Evolutionary conservation across 2,888 invertebrate species (phyloP).

Genomic region (Lordiphosa andalusiaca): DNA sequence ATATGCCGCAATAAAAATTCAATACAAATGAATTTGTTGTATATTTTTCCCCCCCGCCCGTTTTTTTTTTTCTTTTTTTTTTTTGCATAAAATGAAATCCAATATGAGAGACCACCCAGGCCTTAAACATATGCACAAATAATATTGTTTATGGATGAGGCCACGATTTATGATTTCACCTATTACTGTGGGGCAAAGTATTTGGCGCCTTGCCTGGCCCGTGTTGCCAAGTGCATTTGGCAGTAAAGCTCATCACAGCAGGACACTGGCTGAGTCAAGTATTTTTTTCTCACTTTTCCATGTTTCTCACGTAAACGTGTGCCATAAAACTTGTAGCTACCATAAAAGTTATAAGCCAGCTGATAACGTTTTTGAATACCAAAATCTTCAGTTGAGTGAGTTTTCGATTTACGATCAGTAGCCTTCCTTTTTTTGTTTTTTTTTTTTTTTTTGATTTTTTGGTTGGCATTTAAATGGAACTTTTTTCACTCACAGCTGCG

Average conservation of each 20-base stretch:
- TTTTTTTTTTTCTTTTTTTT: neutral
- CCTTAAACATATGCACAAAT: conserved; percentile 4
- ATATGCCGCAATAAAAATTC: conserved; percentile 61
- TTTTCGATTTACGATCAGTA: conserved; percentile 23
- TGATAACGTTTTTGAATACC: conserved; percentile 55
- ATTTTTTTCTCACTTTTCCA: conserved; percentile 13
- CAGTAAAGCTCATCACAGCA: no score
- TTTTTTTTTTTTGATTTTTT: neutral
- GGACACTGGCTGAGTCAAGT: no score
- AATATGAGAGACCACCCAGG: conserved; percentile 69
- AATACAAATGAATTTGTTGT: conserved; percentile 27
- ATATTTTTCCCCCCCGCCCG: no score
- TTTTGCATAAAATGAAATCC: conserved; percentile 55
- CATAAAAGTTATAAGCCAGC: conserved; percentile 57
- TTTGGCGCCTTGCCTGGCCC: no score
- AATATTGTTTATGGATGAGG: conserved; percentile 10
- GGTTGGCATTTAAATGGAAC: conserved; percentile 39
- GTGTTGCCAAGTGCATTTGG: no score
- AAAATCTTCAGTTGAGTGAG: conserved; percentile 33
- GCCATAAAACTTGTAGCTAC: conserved; percentile 63
- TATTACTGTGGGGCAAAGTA: no score
- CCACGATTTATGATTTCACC: neutral
- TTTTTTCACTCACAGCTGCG: conserved; percentile 30
- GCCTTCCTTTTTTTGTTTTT: conserved; percentile 1
- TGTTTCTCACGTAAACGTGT: conserved; percentile 58